Base-by-base conservation (phyloP, 2,797 vertebrate species). In the Sebastiscus albofasciatus region DNA sequence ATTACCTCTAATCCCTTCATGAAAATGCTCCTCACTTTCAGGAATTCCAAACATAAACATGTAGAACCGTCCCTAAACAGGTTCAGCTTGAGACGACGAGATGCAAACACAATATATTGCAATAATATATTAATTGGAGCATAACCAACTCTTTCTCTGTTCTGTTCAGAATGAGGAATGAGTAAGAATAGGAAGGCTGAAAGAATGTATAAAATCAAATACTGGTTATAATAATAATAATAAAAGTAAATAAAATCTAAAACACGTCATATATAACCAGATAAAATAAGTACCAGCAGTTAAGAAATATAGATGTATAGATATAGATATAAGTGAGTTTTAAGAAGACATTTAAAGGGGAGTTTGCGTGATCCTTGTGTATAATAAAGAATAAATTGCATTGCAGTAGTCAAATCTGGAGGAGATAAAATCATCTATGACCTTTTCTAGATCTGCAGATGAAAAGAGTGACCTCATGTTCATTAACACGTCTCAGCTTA, bases 1-100 rank as follows among this genome's bases (percentile, higher is more conserved):
- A 61, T 87, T 78, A 83, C 34, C 22, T 85, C 70, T 79, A 75
- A 79, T 86, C 64, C 66, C 33, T 29, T 79, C 26, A 76, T 79
- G 20, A 80, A 81, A 69, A 56, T 79, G 33, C 65, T 65, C 46
- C 34, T 80, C 27, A 75, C 49, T 84, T 82, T 82, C 16, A 88
- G 62, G 67, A 68, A 86, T 69, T 59, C 54, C 27, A 72, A 68
- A 20, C 59, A 61, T 58, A 72, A 62, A 74, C 36, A 62, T 20
- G 2, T n/a, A 6, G 18, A 49, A 16, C 13, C 11, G 39, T 10
- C 11, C 18, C 3, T 16, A 20, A 67, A 71, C 29, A 64, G 26
- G 52, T 84, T 75, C 27, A 72, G 20, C 68, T 46, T 58, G 22
- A 72, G 54, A 33, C 11, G 7, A 10, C 20, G 56, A 55, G n/a